Base-by-base conservation (phyloP, 2,888 invertebrate species). In the Vesta saturnalis region DNA sequence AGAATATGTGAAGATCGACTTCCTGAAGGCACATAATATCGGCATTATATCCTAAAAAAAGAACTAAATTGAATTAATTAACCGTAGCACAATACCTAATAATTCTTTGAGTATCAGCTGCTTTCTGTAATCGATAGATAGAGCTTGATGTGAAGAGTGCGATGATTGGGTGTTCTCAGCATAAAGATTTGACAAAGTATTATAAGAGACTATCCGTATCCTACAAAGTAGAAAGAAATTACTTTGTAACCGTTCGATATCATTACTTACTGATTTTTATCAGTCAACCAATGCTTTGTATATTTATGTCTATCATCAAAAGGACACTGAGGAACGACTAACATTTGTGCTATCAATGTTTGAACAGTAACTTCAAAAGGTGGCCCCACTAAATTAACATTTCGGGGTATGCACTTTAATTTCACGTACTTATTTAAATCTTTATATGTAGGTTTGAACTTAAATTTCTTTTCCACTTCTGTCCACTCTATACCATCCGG, bases 21-120 rank as follows among this genome's bases (percentile, higher is more conserved):
- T 99, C 98, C 88, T 99, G 98, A 16, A 98, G 86, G 77, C 97
- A 97, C 62, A 96, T 86, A 58, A 98, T 85, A 83, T 98, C 98
- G 18, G 92, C 90, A 85, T 97, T 93, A 81, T 96, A 98, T 21
- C 95, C 95, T 91, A 54, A 21, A 22, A 54, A n/a, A n/a, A n/a
- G n/a, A 49, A 18, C 10, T 5, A n/a, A 46, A 46, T n/a, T 46
- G 10, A n/a, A 46, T 46, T 6, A 4, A 14, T 46, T 46, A 16
- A 49, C 15, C 1, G 8, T 16, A 49, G 5, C 16, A 49, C 3
- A 14, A 4, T 68, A 76, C 76, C 73, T 39, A 73, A 19, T 16
- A 78, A 43, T 72, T 97, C 97, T 80, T 94, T 94, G 2, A 93
- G 77, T 62, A 95, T 85, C 0, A 97, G 85, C 76, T 92, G 92